These are phyloP conservation scores for Cariama cristata DNA, from an alignment of 2,113 vertebrate genomes.

Conservation along the genomic window DNA sequence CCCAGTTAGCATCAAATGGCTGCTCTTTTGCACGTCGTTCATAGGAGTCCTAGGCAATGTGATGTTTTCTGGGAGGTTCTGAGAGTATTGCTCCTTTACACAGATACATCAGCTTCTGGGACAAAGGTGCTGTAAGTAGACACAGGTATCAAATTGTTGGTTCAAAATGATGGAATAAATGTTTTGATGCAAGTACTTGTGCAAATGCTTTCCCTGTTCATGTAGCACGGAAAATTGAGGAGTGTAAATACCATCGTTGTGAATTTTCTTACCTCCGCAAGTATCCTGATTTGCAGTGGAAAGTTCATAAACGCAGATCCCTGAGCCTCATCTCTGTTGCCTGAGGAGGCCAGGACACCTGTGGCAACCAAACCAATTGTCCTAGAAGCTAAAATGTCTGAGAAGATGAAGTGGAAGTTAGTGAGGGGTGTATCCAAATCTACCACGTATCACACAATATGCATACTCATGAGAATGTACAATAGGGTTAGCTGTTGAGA, in stretches of 20 bases:
- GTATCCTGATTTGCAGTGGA: neutral
- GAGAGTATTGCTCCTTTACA: neutral
- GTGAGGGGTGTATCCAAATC: neutral
- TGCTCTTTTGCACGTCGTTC: neutral
- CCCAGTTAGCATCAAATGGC: neutral
- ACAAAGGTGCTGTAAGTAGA: neutral
- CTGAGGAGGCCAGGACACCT: neutral
- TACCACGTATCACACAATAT: fast-evolving
- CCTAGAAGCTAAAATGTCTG: neutral
- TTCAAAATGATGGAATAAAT: neutral
- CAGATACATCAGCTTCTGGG: fast-evolving
- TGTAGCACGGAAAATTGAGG: neutral
- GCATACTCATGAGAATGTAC: too few species aligned
- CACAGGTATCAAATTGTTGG: neutral
- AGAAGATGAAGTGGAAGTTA: neutral
- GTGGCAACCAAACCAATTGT: neutral
- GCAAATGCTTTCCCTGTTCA: neutral
- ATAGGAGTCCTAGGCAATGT: neutral
- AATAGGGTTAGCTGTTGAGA: neutral
- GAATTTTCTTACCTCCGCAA: neutral
- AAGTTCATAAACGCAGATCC: neutral
- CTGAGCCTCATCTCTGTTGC: neutral
- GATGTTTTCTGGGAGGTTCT: neutral
- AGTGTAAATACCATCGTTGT: neutral
- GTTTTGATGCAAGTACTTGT: neutral